Conservation (phyloP, 2,888 invertebrate genomes). For the Nymphalis urticae region DNA sequence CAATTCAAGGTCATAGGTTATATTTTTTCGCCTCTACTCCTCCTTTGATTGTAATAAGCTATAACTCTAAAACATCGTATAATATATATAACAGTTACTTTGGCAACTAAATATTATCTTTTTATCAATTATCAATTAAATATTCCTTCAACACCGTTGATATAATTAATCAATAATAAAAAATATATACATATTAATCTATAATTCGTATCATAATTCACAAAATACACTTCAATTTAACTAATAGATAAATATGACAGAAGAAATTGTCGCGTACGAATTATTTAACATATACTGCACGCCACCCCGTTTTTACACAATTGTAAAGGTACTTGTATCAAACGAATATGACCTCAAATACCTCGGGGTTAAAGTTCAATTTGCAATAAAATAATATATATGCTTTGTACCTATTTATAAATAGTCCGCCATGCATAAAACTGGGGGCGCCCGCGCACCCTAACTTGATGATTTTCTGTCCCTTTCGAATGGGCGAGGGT, state of each 20-base stretch:
- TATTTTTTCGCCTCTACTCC: no score
- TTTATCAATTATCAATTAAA: no score
- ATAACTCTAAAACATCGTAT: no score
- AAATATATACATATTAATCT: no score
- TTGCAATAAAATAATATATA: neutral
- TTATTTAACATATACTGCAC: slow-evolving; percentile 29
- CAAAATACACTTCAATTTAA: slow-evolving; percentile 1
- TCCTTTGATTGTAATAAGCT: no score
- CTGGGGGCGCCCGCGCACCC: slow-evolving; percentile 52
- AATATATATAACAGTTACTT: no score
- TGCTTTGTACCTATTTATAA: slow-evolving; percentile 33
- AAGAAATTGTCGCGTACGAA: slow-evolving; percentile 32
- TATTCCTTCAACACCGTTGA: no score
- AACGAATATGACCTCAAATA: slow-evolving; percentile 11
- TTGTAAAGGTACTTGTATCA: neutral
- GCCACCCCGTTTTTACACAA: slow-evolving; percentile 5
- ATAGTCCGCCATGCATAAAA: slow-evolving; percentile 36
- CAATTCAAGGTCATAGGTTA: no score
- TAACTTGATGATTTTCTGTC: slow-evolving; percentile 36
- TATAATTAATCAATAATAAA: no score
- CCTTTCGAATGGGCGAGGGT: slow-evolving; percentile 41
- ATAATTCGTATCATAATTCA: neutral
- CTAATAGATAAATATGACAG: slow-evolving; percentile 23
- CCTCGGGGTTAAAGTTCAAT: slow-evolving; percentile 3
- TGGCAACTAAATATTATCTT: no score